Conservation (phyloP, 1,140 invertebrate genomes). For the Rhagoletis zephyria region DNA sequence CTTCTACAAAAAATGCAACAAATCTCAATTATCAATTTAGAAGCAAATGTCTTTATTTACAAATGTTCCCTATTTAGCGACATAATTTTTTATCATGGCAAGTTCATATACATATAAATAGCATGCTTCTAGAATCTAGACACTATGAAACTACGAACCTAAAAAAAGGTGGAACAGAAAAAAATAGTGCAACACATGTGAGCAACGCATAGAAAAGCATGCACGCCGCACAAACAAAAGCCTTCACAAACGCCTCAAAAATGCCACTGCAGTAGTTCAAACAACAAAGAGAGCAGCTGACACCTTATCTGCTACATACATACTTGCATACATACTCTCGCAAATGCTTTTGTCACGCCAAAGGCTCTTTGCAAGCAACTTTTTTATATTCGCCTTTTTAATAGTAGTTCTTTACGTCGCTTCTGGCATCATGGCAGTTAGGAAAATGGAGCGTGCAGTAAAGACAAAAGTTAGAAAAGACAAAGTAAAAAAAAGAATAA, state of each 20-base stretch:
- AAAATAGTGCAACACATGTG: no score
- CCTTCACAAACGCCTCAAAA: not conserved
- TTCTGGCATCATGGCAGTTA: not conserved
- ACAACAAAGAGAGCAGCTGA: conserved; percentile 13
- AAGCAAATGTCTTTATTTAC: no score
- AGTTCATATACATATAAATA: no score
- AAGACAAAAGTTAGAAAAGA: not conserved
- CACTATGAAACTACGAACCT: no score
- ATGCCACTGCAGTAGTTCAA: not conserved
- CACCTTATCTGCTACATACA: not conserved
- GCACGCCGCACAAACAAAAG: not conserved
- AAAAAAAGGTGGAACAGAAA: no score
- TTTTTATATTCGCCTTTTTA: conserved; percentile 9
- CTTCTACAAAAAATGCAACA: no score
- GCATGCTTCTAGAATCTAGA: no score
- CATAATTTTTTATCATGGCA: no score
- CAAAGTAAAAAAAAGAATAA: not conserved
- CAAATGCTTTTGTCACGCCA: not conserved
- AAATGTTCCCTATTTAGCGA: no score
- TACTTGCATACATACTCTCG: no score
- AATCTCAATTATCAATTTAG: no score
- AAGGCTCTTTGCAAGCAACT: not conserved
- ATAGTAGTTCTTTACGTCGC: not conserved
- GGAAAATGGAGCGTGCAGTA: not conserved
- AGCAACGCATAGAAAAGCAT: no score